These are phyloP conservation scores for Aviceda subcristata DNA, from an alignment of 2,113 vertebrate genomes.

Conservation along the genomic window DNA sequence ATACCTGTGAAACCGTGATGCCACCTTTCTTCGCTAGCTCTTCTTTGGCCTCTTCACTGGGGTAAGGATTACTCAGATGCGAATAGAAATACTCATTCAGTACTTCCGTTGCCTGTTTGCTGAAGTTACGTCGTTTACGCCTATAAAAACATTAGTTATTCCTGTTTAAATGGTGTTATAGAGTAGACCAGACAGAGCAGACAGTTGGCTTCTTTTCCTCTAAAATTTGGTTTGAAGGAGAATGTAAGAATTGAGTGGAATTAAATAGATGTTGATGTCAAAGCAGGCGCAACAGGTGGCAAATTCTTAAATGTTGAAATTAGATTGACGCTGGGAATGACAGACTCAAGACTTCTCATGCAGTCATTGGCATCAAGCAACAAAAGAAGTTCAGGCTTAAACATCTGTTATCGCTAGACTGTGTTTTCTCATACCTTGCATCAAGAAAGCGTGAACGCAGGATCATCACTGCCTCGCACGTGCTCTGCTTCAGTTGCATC, in stretches of 20 bases:
- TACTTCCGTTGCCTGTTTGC: conserved; percentile 89
- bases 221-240: neutral
- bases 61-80: conserved; percentile 89
- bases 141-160: conserved; percentile 41
- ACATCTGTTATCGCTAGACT: accelerated
- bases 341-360: neutral
- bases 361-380: neutral
- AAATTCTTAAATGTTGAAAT: neutral
- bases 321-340: too few relatives aligned
- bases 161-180: neutral
- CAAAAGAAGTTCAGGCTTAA: neutral
- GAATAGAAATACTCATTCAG: conserved; percentile 93
- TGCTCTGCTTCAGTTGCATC: conserved; percentile 92
- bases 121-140: conserved; percentile 87
- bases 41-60: conserved; percentile 91
- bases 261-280: neutral
- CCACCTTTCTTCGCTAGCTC: conserved; percentile 88
- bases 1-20: conserved; percentile 89
- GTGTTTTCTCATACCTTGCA: conserved; percentile 71
- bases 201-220: neutral
- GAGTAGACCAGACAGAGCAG: neutral
- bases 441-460: conserved; percentile 83
- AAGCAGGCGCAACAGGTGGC: neutral
- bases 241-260: neutral
- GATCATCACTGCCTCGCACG: conserved; percentile 88